These are phyloP conservation scores for Cynopterus sphinx DNA, from an alignment of 2,797 vertebrate species.

Conservation along the genomic window DNA sequence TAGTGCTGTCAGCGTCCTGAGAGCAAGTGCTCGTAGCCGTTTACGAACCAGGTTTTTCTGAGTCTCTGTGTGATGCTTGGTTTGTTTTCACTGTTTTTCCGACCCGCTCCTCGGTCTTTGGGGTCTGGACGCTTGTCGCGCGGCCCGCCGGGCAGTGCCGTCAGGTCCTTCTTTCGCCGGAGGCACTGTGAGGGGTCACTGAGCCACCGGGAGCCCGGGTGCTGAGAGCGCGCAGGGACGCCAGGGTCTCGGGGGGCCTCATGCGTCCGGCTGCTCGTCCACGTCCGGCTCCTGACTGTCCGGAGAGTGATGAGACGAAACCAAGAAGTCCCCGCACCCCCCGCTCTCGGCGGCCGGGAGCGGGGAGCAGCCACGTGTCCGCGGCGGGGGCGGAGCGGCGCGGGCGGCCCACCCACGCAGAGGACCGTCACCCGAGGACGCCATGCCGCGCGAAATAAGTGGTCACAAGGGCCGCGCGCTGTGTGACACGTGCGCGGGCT, in stretches of 20 bases:
- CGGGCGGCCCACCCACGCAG: fast-evolving
- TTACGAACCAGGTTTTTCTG: neutral
- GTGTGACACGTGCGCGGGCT: fast-evolving
- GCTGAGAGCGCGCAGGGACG: too few relatives aligned
- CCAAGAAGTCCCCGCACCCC: fast-evolving
- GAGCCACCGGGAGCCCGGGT: too few relatives aligned
- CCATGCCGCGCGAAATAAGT: neutral
- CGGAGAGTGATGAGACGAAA: neutral
- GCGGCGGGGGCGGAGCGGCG: too few relatives aligned
- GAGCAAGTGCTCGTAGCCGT: neutral
- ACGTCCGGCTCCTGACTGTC: neutral
- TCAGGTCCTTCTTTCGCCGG: neutral
- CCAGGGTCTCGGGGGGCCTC: neutral
- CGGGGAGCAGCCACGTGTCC: too few relatives aligned
- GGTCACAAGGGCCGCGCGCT: neutral
- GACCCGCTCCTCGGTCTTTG: neutral
- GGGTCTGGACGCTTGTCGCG: neutral
- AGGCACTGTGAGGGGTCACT: neutral
- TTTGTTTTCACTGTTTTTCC: fast-evolving
- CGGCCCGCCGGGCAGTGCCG: neutral
- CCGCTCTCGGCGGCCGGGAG: fast-evolving
- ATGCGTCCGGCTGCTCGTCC: fast-evolving
- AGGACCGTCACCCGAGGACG: fast-evolving
- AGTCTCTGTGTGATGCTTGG: neutral
- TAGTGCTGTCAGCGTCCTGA: neutral